Conservation (phyloP, 2,797 vertebrate genomes). For the Oceanodroma leucorhoa region DNA sequence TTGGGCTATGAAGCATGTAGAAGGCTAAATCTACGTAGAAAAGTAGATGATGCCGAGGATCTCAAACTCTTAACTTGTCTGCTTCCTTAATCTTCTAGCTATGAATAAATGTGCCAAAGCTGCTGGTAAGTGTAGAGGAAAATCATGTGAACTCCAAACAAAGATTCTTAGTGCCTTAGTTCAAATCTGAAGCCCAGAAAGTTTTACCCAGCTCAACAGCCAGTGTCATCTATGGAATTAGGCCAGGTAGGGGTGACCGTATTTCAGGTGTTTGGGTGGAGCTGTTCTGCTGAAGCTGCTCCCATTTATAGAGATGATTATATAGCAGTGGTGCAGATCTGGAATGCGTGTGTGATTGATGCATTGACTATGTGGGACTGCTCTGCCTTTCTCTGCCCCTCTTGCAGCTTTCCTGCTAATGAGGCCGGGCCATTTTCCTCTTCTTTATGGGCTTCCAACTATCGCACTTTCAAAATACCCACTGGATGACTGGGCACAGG, state of each 20-base stretch:
- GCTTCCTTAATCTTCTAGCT: background rate
- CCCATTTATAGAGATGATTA: background rate
- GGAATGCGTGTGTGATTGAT: rapidly evolving
- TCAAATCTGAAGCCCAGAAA: background rate
- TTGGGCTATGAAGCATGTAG: background rate
- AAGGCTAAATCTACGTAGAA: background rate
- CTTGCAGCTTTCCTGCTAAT: background rate
- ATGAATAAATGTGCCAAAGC: background rate
- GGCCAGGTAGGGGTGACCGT: background rate
- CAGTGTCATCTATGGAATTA: background rate
- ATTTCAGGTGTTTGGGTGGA: background rate
- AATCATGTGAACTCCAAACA: background rate
- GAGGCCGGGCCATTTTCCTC: background rate
- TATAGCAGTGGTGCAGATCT: background rate
- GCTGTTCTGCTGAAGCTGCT: background rate
- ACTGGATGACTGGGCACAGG: no score
- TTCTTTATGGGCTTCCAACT: background rate
- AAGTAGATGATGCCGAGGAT: background rate
- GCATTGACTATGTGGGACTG: background rate
- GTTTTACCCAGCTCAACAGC: background rate
- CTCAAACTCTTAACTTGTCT: background rate
- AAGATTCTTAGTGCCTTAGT: background rate
- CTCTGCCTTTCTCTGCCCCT: background rate
- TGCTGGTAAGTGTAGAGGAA: background rate
- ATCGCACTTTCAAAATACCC: background rate